These are phyloP conservation scores for Apaloderma vittatum DNA, from an alignment of 2,113 vertebrate genomes.

Conservation along the genomic window DNA sequence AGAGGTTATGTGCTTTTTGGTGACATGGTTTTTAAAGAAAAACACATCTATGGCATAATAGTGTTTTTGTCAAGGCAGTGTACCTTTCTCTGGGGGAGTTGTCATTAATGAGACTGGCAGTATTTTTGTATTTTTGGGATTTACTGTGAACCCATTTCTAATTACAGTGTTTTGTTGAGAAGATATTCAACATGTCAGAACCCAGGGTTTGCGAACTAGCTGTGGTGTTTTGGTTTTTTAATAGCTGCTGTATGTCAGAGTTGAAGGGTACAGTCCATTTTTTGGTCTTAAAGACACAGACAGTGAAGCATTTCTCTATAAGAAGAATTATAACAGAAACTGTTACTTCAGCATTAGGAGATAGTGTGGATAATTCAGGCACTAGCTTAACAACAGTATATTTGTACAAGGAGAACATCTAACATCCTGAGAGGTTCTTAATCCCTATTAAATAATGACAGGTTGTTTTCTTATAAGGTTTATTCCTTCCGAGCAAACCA, in stretches of 20 bases:
- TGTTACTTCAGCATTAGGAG: neutral
- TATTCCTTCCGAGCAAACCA: neutral
- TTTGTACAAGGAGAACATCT: neutral
- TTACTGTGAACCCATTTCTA: neutral
- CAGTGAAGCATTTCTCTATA: neutral
- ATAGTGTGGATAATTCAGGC: neutral
- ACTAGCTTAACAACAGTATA: neutral
- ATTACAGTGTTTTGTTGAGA: neutral
- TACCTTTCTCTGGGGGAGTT: neutral
- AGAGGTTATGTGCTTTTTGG: neutral
- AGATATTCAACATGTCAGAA: neutral
- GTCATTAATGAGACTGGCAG: neutral
- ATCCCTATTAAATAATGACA: slow-evolving; percentile 31
- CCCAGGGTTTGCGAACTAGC: neutral
- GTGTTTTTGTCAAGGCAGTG: neutral
- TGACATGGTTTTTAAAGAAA: neutral
- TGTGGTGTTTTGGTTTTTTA: neutral
- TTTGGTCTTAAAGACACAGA: neutral
- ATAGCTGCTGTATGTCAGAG: neutral
- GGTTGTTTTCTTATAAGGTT: slow-evolving; percentile 8
- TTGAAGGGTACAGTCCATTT: neutral
- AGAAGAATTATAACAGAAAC: neutral
- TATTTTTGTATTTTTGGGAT: neutral
- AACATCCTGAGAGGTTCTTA: slow-evolving; percentile 14
- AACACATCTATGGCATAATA: neutral